Conservation (phyloP, 2,113 vertebrate genomes). For the Agelaius phoeniceus region DNA sequence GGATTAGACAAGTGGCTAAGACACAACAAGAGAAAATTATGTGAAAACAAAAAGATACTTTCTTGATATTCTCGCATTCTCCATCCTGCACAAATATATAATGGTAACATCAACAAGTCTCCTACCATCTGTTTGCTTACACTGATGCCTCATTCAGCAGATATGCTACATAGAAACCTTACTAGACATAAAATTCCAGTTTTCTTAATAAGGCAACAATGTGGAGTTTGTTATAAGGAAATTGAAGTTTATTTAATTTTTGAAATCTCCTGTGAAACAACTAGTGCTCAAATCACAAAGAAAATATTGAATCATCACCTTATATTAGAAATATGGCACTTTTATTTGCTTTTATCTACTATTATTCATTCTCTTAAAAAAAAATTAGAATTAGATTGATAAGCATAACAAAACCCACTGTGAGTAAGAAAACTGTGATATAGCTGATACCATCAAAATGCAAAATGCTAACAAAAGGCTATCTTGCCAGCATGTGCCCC, state of each 20-base stretch:
- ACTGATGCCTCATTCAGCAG: slow-evolving; percentile 49
- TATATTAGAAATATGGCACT: neutral
- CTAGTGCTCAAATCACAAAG: slow-evolving; percentile 44
- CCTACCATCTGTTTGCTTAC: slow-evolving; percentile 51
- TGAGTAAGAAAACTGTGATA: slow-evolving; percentile 1
- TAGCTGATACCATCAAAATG: slow-evolving; percentile 32
- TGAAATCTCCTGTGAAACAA: slow-evolving; percentile 44
- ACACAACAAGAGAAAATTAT: neutral
- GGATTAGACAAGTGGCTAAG: neutral
- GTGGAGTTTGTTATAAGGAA: slow-evolving; percentile 67
- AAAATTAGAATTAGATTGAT: slow-evolving; percentile 18
- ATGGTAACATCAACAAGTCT: neutral
- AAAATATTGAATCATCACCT: slow-evolving; percentile 33
- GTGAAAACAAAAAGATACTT: neutral
- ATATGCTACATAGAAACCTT: slow-evolving; percentile 47
- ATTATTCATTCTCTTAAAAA: neutral
- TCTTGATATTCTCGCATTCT: neutral
- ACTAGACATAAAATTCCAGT: slow-evolving; percentile 44
- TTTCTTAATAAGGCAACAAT: slow-evolving; percentile 60
- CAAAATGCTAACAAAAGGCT: slow-evolving; percentile 22
- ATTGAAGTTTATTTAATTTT: slow-evolving; percentile 66
- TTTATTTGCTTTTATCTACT: slow-evolving; percentile 62
- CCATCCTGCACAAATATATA: neutral
- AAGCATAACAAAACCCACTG: slow-evolving; percentile 32
- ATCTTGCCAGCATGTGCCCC: neutral